Base-by-base conservation (phyloP, 2,888 invertebrate genomes). In the Pachycephus smyrnensis region DNA sequence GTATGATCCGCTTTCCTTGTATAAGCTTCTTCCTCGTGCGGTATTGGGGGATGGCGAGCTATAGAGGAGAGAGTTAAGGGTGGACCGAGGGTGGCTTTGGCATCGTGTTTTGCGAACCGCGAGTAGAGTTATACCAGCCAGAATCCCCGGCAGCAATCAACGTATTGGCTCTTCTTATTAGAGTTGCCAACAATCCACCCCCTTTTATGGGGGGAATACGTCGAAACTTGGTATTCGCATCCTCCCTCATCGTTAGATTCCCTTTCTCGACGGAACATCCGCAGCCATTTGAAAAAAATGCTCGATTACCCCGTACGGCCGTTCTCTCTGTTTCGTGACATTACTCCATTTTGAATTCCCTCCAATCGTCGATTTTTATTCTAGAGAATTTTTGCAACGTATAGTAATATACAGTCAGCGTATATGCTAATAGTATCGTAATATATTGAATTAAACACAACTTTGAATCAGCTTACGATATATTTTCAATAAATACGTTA, bases 81-180 rank as follows among this genome's bases (percentile, higher is more conserved):
- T 55, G 55, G 55, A 55, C 55, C 55, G 23, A 55, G 55, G 55
- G 55, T 55, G 55, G 55, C 81, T 85, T 84, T 75, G 87, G 85
- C 85, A 80, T 86, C 83, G 86, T 87, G 88, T 89, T 89, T 89
- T 89, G 88, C 85, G 85, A 88, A 85, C 82, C 85, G 80, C 85
- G 78, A 76, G 74, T 81, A 78, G 84, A 84, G 81, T 84, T 85
- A 82, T 84, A 85, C 77, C 31, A 31, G 82, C 83, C 83, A 79
- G 83, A 85, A 85, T 84, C 84, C 85, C 83, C 82, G 81, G 74
- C 83, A 84, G 88, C 88, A 88, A 88, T 89, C 89, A 89, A 86
- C 88, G 86, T 89, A 90, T 90, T 90, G 88, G 87, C 86, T 86
- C 83, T 85, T 85, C 88, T 89, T 88, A 89, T 89, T 88, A 87